Conservation (phyloP, 2,113 vertebrate genomes). For the Prunella himalayana region DNA sequence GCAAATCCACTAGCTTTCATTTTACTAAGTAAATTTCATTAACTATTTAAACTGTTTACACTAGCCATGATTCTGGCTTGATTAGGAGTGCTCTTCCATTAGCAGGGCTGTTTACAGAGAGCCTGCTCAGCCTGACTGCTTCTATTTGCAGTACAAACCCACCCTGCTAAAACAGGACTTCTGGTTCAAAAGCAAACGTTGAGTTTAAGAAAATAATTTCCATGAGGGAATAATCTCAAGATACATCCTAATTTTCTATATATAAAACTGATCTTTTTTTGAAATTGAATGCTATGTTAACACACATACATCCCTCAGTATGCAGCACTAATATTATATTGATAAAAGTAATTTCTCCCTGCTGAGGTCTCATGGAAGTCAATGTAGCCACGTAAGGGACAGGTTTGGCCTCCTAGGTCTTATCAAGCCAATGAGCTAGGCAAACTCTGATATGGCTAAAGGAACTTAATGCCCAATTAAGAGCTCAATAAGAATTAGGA, state of each 20-base stretch:
- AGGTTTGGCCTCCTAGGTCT: background rate
- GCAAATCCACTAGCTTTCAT: background rate
- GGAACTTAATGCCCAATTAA: slow-evolving; percentile 11
- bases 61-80: background rate
- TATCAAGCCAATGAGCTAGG: slow-evolving; percentile 14
- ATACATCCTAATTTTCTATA: background rate
- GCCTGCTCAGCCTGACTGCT: background rate
- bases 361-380: background rate
- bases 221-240: background rate
- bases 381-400: background rate
- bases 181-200: background rate
- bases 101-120: background rate
- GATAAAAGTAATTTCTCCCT: background rate
- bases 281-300: background rate
- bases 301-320: background rate
- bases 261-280: background rate
- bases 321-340: background rate
- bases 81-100: background rate
- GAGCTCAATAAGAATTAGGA: background rate
- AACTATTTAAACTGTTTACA: background rate
- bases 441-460: background rate
- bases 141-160: background rate
- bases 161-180: background rate
- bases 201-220: background rate
- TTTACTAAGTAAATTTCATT: background rate